Evolutionary conservation across 2,888 invertebrate species (phyloP).

Genomic region (Drosophila mercatorum): DNA sequence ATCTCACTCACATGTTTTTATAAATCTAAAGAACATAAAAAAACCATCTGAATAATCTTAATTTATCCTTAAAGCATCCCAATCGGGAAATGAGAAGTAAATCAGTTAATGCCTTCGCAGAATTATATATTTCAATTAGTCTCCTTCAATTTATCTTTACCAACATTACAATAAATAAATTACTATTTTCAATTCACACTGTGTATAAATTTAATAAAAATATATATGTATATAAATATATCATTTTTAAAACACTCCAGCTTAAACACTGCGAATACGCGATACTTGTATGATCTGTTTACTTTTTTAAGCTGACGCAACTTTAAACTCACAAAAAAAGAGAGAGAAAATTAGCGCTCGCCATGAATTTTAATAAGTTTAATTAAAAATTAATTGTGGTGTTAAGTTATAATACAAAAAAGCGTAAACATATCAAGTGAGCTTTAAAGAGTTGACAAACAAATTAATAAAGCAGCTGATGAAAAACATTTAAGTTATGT

Average conservation of each 20-base stretch:
- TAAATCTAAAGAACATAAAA: no score
- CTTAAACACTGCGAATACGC: background rate
- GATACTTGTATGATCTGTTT: constrained; percentile 11
- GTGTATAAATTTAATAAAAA: background rate
- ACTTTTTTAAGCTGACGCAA: constrained; percentile 22
- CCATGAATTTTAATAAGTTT: constrained; percentile 38
- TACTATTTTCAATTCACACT: background rate
- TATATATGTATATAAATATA: background rate
- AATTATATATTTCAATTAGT: background rate
- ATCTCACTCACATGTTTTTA: no score
- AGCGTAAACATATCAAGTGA: background rate
- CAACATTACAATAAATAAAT: background rate
- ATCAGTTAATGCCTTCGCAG: background rate
- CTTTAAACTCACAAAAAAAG: constrained; percentile 13
- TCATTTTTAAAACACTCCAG: background rate
- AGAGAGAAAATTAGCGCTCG: background rate
- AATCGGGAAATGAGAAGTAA: background rate
- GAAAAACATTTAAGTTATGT: background rate
- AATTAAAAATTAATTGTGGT: constrained; percentile 39
- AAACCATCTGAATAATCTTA: no score
- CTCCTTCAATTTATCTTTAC: background rate
- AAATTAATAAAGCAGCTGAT: background rate
- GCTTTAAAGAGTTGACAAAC: background rate
- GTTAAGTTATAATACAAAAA: constrained; percentile 9
- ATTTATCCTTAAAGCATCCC: background rate